Evolutionary conservation across 2,113 vertebrate species (phyloP), one percentile per base, ranked within the genome.

Genomic region (Oreochromis aureus): DNA sequence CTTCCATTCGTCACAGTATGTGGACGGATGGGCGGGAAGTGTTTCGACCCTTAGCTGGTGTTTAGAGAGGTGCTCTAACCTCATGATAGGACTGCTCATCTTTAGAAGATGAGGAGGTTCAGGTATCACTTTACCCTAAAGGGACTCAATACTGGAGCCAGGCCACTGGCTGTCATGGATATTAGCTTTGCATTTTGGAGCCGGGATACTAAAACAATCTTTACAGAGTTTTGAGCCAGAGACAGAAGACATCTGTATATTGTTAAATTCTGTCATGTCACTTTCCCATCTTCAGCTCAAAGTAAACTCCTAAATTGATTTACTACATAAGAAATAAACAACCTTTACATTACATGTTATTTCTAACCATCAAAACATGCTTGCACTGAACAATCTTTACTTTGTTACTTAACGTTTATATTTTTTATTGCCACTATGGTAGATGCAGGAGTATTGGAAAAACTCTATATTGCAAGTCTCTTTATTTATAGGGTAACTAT

Each of bases 1-100:
- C 94, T 95, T 90, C 88, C 88, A 95, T 96, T 95, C 71, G 94
- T 95, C 94, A 95, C 93, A 94, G 93, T 88, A 80, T 55, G 85
- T 84, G 78, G 34, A 86, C 30, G 27, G 78, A 87, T n/a, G 78
- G 19, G 55, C 4, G 41, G 55, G 51, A 86, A 63, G 84, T 71
- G 89, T 88, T 88, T 93, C 76, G 89, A 90, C 46, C 84, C 66
- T 90, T 69, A 86, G 87, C 48, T 89, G 81, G 85, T 12, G 34
- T 63, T 48, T 91, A 32, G 71, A 92, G 84, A 86, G 51, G 82
- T 86, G 73, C 83, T 76, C 63, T 89, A 83, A 82, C 93, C 85
- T 66, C 87, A 82, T 86, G 88, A 89, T 79, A 56, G 87, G 83
- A 69, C 71, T 79, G 89, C 79, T 91, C 87, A 86, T 93, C 91